These are phyloP conservation scores for Matsumyia berberina DNA, from an alignment of 2,888 invertebrate genomes.

Conservation along the genomic window DNA sequence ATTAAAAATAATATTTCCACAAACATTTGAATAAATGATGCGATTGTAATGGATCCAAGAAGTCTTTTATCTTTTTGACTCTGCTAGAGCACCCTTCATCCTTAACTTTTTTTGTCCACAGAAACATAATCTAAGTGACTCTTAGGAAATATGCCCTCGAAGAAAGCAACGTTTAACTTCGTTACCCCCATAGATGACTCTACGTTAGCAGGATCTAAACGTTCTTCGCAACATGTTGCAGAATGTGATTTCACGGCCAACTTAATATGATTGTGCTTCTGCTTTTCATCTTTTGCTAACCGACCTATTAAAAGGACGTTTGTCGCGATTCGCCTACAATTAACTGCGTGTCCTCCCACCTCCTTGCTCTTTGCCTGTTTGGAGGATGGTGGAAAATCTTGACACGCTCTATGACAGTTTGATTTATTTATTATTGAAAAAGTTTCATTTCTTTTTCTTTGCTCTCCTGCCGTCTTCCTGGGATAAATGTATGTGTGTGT, in stretches of 20 bases:
- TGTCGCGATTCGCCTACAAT: conserved; percentile 64
- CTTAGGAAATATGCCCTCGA: background rate
- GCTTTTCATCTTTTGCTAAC: conserved; percentile 39
- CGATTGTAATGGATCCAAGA: conserved; percentile 43
- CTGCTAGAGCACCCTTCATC: background rate
- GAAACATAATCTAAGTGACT: conserved; percentile 14
- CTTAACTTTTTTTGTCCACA: background rate
- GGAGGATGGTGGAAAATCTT: conserved; percentile 31
- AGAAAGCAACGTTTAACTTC: conserved; percentile 17
- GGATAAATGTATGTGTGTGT: conserved; percentile 8
- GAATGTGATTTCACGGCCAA: conserved; percentile 52
- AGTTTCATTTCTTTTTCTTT: conserved; percentile 74
- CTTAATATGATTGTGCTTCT: conserved; percentile 41
- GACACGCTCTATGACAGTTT: conserved; percentile 82
- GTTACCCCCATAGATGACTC: background rate
- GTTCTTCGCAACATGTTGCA: conserved; percentile 60
- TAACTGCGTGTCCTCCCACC: conserved; percentile 45
- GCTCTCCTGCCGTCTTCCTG: background rate
- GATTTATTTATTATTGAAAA: conserved; percentile 83
- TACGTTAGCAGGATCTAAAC: background rate
- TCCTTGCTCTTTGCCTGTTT: conserved; percentile 16
- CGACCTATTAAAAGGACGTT: conserved; percentile 67
- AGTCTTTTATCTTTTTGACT: conserved; percentile 23
- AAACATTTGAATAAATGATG: conserved; percentile 49
- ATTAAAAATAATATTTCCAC: background rate